Percentiles rank a stretch among this genome's conserved stretches.
Conservation (phyloP, 2,888 invertebrate genomes). For the Pollenia griseotomentosa region DNA sequence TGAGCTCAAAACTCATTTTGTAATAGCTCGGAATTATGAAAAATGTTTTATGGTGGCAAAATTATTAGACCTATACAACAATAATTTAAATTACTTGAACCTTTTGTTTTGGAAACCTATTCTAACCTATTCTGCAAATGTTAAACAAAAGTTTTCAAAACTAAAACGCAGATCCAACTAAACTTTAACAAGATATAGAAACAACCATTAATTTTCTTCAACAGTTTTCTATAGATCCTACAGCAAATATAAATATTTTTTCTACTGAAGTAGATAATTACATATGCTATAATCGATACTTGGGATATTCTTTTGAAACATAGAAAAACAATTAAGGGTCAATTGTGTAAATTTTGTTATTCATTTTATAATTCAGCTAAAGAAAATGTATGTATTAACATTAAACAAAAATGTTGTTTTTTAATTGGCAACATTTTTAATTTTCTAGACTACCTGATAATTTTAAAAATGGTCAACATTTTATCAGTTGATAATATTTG, state of each 20-base stretch:
- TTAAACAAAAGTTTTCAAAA: constrained; percentile 35
- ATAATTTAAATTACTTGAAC: too few relatives aligned
- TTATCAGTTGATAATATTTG: neutral
- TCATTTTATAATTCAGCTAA: constrained; percentile 4
- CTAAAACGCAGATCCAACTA: constrained; percentile 13
- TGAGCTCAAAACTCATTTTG: constrained; percentile 64
- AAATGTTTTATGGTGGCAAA: too few relatives aligned
- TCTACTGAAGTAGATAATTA: too few relatives aligned
- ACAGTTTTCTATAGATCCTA: too few relatives aligned
- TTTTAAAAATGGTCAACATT: constrained; percentile 7
- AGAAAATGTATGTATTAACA: constrained; percentile 21
- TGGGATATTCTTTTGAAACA: constrained; percentile 24
- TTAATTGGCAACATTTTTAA: too few relatives aligned
- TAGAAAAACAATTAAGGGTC: too few relatives aligned
- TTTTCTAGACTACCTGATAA: constrained; percentile 6
- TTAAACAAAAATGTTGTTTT: neutral
- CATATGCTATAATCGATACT: too few relatives aligned
- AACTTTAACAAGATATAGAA: constrained; percentile 15
- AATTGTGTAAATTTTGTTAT: too few relatives aligned
- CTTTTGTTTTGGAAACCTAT: too few relatives aligned
- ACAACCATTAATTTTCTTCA: too few relatives aligned
- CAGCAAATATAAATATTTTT: too few relatives aligned
- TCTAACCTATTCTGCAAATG: neutral
- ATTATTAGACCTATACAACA: constrained; percentile 44
- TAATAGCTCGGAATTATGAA: constrained; percentile 54